These are phyloP conservation scores for Chionoecetes opilio DNA, from an alignment of 1,140 invertebrate genomes.

Conservation along the genomic window DNA sequence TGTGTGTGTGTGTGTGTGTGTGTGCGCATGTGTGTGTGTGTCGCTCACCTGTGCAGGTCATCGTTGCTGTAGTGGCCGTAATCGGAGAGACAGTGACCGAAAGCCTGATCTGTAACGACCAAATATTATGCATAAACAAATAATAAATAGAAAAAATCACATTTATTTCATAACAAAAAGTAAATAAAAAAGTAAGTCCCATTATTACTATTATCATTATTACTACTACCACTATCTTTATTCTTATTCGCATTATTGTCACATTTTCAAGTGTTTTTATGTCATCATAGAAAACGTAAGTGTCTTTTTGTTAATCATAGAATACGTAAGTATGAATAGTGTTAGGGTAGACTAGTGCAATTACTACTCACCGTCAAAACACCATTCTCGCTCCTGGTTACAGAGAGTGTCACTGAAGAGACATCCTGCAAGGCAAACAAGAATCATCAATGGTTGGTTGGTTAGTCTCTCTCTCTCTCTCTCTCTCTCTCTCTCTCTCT, in stretches of 20 bases:
- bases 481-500: conserved; percentile 7
- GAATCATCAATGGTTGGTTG: not conserved
- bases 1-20: not conserved
- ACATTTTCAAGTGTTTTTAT: not conserved
- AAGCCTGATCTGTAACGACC: conserved; percentile 60
- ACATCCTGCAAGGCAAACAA: conserved; percentile 49
- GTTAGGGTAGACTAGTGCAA: no score
- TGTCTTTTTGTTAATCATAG: no score
- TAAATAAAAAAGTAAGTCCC: not conserved
- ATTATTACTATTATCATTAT: not conserved
- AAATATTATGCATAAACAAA: not conserved
- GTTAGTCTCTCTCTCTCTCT: conserved; percentile 2
- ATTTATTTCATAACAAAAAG: no score
- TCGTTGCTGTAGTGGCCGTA: conserved; percentile 65
- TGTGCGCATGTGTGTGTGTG: conserved; percentile 31
- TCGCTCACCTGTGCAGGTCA: conserved; percentile 44
- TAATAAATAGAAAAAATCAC: not conserved
- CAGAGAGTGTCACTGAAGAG: conserved; percentile 57
- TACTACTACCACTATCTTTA: not conserved
- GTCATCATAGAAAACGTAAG: not conserved
- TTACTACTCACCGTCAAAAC: conserved; percentile 52
- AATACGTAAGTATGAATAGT: no score
- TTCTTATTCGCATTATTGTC: not conserved
- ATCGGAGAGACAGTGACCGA: conserved; percentile 64
- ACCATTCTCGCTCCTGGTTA: conserved; percentile 56